A percentile compares a stretch with the other conserved stretches of the same genome.
These are phyloP conservation scores for Drosophila koepferae DNA, from an alignment of 2,888 invertebrate genomes.

Conservation along the genomic window DNA sequence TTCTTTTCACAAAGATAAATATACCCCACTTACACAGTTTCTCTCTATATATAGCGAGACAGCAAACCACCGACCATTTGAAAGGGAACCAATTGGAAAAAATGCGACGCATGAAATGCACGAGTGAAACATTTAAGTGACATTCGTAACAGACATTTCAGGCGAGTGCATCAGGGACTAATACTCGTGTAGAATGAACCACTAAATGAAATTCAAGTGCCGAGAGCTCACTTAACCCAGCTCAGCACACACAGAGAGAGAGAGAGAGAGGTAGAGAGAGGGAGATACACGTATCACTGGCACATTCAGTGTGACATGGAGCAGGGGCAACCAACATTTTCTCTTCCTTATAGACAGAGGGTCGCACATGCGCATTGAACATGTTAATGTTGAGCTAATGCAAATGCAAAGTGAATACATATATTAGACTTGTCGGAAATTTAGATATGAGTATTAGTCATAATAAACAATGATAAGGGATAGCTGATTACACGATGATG, in stretches of 20 bases:
- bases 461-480: neutral
- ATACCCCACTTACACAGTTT: neutral
- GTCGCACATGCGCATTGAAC: slow-evolving; percentile 46
- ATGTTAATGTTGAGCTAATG: neutral
- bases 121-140: slow-evolving; percentile 59
- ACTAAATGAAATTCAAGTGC: slow-evolving; percentile 42
- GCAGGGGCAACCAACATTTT: neutral
- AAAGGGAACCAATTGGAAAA: slow-evolving; percentile 24
- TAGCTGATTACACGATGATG: neutral
- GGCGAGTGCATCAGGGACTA: slow-evolving; percentile 26
- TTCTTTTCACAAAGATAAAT: neutral
- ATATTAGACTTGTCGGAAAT: neutral
- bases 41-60: neutral
- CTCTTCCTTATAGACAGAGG: slow-evolving; percentile 7
- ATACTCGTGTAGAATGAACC: slow-evolving; percentile 22
- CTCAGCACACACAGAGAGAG: neutral
- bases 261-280: too few species aligned
- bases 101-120: slow-evolving; percentile 33
- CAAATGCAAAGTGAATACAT: neutral
- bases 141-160: slow-evolving; percentile 56
- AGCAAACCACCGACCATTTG: slow-evolving; percentile 33
- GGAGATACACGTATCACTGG: neutral
- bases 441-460: neutral
- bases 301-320: slow-evolving; percentile 4
- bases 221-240: slow-evolving; percentile 29